A percentile compares a stretch with the other conserved stretches of the same genome.
Evolutionary conservation across 2,888 invertebrate genomes (phyloP).

Genomic region (Melanchra persicariae): DNA sequence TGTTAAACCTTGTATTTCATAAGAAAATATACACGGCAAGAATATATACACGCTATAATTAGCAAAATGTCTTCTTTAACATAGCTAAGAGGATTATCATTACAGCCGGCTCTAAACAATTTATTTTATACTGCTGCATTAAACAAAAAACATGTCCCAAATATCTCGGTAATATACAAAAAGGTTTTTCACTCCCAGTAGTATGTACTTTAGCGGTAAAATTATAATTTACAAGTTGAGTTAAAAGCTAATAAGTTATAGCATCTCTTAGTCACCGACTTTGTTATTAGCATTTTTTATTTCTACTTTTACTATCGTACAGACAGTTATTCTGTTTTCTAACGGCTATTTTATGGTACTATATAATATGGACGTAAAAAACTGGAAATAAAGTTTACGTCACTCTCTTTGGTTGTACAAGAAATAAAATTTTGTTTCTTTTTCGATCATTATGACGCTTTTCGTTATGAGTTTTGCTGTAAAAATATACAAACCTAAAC

Average conservation of each 20-base stretch:
- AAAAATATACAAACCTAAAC: slow-evolving; percentile 17
- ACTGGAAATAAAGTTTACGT: slow-evolving; percentile 51
- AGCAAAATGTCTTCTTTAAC: slow-evolving; percentile 35
- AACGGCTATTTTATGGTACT: slow-evolving; percentile 55
- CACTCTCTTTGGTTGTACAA: slow-evolving; percentile 38
- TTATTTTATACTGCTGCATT: slow-evolving; percentile 31
- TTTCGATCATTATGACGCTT: slow-evolving; percentile 31
- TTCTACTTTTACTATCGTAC: slow-evolving; percentile 56
- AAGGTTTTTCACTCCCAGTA: slow-evolving; percentile 21
- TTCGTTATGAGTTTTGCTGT: slow-evolving; percentile 11
- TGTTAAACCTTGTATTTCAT: not conserved
- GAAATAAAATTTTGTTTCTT: slow-evolving; percentile 45
- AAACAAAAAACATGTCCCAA: slow-evolving; percentile 30
- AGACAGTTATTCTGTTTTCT: slow-evolving; percentile 59
- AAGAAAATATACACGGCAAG: not conserved
- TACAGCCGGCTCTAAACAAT: slow-evolving; percentile 12
- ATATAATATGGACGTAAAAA: slow-evolving; percentile 60
- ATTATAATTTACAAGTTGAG: slow-evolving; percentile 59
- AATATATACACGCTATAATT: slow-evolving; percentile 14
- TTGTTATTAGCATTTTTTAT: slow-evolving; percentile 67
- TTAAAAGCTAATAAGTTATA: too few species aligned
- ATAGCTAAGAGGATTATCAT: slow-evolving; percentile 34
- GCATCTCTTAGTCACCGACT: slow-evolving; percentile 56
- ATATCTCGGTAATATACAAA: slow-evolving; percentile 35
- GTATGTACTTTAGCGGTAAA: slow-evolving; percentile 53